Percentiles rank a stretch among this genome's conserved stretches.
phyloP scores from a whole-genome alignment of 1,140 invertebrate genomes.

The Paraescarpia echinospica region DNA sequence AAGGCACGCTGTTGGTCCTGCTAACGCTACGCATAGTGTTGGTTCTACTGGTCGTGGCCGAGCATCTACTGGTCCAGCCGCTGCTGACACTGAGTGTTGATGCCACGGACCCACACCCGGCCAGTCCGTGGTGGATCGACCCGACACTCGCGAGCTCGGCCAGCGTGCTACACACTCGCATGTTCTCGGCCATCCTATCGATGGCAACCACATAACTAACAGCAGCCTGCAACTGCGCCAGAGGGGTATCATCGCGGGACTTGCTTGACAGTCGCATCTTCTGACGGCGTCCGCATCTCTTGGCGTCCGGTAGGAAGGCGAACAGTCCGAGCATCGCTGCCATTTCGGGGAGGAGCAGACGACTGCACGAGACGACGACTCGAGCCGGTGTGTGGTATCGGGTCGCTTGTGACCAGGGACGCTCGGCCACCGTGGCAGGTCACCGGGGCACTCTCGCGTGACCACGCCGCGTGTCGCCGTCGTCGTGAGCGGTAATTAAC shows the following conservation, averaged over 20 bases:
- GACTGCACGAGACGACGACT: background rate
- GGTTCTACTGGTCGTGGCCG: background rate
- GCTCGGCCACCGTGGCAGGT: background rate
- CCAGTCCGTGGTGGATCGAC: background rate
- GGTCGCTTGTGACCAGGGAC: background rate
- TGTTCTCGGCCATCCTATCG: background rate
- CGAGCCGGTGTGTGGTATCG: background rate
- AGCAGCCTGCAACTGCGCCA: background rate
- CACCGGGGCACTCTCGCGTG: background rate
- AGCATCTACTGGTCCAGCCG: background rate
- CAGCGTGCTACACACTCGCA: background rate
- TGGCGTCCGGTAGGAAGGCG: background rate
- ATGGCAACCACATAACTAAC: background rate
- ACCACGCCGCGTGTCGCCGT: background rate
- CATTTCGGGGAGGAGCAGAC: background rate
- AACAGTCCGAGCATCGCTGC: background rate
- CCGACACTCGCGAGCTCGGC: background rate
- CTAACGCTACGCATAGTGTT: background rate
- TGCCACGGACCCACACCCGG: background rate
- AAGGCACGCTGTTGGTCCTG: background rate
- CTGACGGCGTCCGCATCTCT: background rate
- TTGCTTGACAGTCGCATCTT: background rate
- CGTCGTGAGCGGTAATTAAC: background rate
- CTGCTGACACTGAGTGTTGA: background rate
- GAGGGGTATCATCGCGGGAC: background rate